A percentile compares a stretch with the other conserved stretches of the same genome.
These are phyloP conservation scores for Prionailurus viverrinus DNA, from an alignment of 2,113 vertebrate genomes.

Conservation along the genomic window DNA sequence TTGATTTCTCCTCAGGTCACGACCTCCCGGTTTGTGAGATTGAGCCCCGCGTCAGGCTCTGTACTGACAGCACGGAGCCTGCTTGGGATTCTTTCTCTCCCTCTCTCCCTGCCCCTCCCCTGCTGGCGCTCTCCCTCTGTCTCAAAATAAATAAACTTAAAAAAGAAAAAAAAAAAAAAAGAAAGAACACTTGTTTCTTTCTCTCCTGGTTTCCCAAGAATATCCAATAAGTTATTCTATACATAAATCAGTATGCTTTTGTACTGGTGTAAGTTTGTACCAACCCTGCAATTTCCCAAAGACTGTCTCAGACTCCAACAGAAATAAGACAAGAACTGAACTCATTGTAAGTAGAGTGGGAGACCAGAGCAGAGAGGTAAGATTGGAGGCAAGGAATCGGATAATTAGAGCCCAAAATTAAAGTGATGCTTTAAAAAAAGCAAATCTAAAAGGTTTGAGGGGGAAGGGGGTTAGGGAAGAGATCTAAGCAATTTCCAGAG, in stretches of 20 bases:
- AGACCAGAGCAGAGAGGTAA: slow-evolving; percentile 44
- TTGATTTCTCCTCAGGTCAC: no score
- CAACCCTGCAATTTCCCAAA: slow-evolving; percentile 33
- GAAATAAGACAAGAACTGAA: slow-evolving; percentile 46
- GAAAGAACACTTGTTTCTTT: slow-evolving; percentile 61
- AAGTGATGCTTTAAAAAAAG: neutral
- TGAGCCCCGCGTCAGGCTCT: no score
- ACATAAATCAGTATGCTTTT: slow-evolving; percentile 51
- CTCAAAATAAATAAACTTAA: no score
- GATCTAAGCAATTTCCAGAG: neutral
- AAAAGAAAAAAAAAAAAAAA: no score
- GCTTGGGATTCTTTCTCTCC: no score
- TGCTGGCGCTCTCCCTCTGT: no score
- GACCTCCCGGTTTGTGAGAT: no score
- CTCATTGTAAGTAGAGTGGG: neutral
- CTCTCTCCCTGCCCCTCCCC: no score
- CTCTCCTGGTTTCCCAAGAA: neutral
- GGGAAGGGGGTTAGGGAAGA: neutral
- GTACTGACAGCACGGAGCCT: no score
- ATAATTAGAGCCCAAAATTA: slow-evolving; percentile 28
- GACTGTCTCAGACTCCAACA: slow-evolving; percentile 19
- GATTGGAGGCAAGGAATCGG: neutral
- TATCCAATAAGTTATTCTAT: slow-evolving; percentile 12
- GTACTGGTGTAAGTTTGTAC: neutral
- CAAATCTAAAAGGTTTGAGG: neutral